phyloP scores from a whole-genome alignment of 2,113 vertebrate species.

The Mormyrus iriodes region DNA sequence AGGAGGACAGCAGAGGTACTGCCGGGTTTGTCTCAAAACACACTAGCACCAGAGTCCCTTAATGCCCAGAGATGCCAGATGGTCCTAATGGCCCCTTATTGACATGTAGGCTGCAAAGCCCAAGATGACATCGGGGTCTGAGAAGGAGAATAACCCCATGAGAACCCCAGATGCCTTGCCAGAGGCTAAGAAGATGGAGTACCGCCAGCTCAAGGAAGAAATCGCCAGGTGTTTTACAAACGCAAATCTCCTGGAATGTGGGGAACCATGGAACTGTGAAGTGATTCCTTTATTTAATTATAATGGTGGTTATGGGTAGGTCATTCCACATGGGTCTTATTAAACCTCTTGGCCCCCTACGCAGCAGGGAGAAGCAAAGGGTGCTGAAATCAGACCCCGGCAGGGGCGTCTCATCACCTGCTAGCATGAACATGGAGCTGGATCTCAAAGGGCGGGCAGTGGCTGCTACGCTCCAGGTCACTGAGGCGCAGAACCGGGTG shows the following conservation, averaged over 20 bases:
- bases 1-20: constrained; percentile 88
- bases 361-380: constrained; percentile 82
- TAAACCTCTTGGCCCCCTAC: background rate
- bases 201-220: constrained; percentile 79
- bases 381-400: constrained; percentile 63
- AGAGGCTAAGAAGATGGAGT: constrained; percentile 79
- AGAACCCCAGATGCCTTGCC: constrained; percentile 75
- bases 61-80: background rate
- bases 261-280: background rate
- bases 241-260: background rate
- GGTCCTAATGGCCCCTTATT: background rate
- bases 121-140: constrained; percentile 72
- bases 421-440: constrained; percentile 59
- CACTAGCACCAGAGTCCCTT: background rate
- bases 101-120: constrained; percentile 81
- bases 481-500: constrained; percentile 75
- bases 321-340: background rate
- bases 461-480: constrained; percentile 56
- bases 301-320: background rate
- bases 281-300: background rate
- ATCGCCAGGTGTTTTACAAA: constrained; percentile 70
- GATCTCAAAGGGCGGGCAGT: constrained; percentile 59
- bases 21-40: background rate
- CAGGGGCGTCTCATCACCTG: constrained; percentile 51
- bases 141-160: constrained; percentile 93